Evolutionary conservation across 2,888 invertebrate species (phyloP), one percentile per base, ranked within the genome.

Genomic region (Euproctis similis): DNA sequence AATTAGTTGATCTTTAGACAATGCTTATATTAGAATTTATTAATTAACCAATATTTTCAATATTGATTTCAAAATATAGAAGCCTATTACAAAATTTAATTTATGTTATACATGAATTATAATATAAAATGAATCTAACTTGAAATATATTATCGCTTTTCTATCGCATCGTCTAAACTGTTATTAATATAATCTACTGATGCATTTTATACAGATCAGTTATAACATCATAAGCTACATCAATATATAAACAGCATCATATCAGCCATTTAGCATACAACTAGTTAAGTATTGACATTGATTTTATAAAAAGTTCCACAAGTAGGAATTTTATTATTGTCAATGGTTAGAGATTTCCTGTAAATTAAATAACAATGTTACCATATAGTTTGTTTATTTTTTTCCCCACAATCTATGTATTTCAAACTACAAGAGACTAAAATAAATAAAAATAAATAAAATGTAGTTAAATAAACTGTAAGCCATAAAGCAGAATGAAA

Each of bases 281-380:
- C 65, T 78, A 80, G 71, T 45, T 81, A 82, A 81, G 71, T 76
- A 80, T 80, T 82, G 73, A 78, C 66, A 70, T 76, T 77, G 70
- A 73, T 81, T 81, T 82, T 80, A 60, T 77, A 80, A 81, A 62
- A 60, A n/a, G 68, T 76, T 74, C 76, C 75, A 62, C 37, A 43
- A 56, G 69, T 68, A 14, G 61, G 69, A 72, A 69, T 73, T 74
- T 69, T 73, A 75, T 69, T 71, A 77, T 74, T 72, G 78, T 80
- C 73, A 78, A 78, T 74, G 75, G 77, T 82, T 82, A 81, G 81
- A 68, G 61, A 61, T 71, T 73, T 78, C 77, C 74, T 76, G 77
- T 80, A 80, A 80, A 81, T 69, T 77, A 81, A 82, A 81, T 76
- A 73, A 75, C 73, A 78, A 81, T 82, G 82, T 82, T 82, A 82